Evolutionary conservation across 2,797 vertebrate species (phyloP).

Genomic region (Pseudopleuronectes americanus): DNA sequence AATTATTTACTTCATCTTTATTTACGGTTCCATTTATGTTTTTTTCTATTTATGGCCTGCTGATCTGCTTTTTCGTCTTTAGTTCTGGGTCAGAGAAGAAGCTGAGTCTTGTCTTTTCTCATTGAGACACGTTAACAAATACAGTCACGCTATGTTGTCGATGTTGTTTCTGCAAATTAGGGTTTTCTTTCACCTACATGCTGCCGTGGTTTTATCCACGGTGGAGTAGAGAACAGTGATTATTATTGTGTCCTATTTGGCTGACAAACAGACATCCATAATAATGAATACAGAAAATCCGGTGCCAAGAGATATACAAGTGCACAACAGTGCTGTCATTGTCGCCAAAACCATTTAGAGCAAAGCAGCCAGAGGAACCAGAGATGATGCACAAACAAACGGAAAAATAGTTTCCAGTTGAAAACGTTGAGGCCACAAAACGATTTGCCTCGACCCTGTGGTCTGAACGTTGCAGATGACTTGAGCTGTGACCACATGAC

Average conservation of each 20-base stretch:
- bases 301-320: background rate
- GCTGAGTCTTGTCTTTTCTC: constrained; percentile 68
- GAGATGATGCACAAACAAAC: constrained; percentile 3
- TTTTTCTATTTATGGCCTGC: constrained; percentile 62
- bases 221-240: background rate
- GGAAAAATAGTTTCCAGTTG: background rate
- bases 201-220: background rate
- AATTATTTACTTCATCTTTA: constrained; percentile 68
- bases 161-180: constrained; percentile 22
- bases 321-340: background rate
- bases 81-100: constrained; percentile 73
- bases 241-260: background rate
- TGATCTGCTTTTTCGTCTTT: constrained; percentile 52
- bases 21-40: constrained; percentile 59
- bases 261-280: constrained; percentile 1
- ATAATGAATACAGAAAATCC: background rate
- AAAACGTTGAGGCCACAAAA: constrained; percentile 6
- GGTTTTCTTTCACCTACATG: constrained; percentile 16
- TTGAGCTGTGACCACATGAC: no score
- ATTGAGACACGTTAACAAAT: constrained; percentile 53
- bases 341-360: background rate
- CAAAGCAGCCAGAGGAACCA: background rate
- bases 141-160: constrained; percentile 18
- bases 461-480: background rate
- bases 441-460: constrained; percentile 1